Evolutionary conservation across 2,797 vertebrate species (phyloP).

Genomic region (Coregonus ussuriensis): DNA sequence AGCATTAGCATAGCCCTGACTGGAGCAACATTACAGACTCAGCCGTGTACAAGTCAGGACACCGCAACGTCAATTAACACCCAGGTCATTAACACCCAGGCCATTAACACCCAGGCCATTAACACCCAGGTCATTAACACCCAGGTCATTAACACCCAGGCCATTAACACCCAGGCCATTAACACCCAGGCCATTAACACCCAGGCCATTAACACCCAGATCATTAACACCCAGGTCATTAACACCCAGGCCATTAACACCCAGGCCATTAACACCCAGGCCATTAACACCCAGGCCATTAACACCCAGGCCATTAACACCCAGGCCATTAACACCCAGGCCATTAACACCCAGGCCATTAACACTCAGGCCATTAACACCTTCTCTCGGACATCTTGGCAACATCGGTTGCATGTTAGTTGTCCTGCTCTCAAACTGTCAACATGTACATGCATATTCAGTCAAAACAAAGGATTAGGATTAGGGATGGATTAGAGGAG

Average conservation of each 20-base stretch:
- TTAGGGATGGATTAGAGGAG: not conserved
- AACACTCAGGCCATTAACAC: too few relatives aligned
- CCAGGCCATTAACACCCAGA: too few relatives aligned
- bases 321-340: too few relatives aligned
- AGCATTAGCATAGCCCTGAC: not conserved
- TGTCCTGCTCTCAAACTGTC: not conserved
- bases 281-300: not conserved
- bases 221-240: too few relatives aligned
- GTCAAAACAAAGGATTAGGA: not conserved
- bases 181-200: not conserved
- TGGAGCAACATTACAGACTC: not conserved
- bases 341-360: too few relatives aligned
- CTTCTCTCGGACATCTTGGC: not conserved
- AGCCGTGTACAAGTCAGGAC: not conserved
- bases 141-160: too few relatives aligned
- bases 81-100: not conserved
- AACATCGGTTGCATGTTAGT: not conserved
- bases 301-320: not conserved
- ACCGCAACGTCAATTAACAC: not conserved
- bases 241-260: too few relatives aligned
- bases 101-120: too few relatives aligned
- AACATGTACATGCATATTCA: not conserved
- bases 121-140: not conserved
- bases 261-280: too few relatives aligned
- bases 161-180: not conserved